These are phyloP conservation scores for Scaptomyza caliginosa DNA, from an alignment of 2,888 invertebrate species.

Conservation along the genomic window DNA sequence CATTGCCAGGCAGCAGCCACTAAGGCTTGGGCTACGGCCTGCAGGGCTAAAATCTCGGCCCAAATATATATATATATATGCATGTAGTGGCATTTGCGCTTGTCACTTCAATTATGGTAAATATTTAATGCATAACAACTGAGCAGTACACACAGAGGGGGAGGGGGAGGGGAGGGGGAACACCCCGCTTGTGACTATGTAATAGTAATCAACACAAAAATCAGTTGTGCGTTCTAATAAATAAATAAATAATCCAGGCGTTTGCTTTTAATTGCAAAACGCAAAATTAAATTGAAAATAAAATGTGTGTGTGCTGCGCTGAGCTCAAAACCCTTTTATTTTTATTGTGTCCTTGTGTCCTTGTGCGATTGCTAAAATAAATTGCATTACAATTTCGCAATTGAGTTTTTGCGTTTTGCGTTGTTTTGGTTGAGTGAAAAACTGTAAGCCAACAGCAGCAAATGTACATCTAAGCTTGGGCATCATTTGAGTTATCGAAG, in stretches of 20 bases:
- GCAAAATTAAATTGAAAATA: slow-evolving; percentile 74
- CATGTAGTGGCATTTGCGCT: slow-evolving; percentile 75
- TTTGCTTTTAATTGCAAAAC: slow-evolving; percentile 73
- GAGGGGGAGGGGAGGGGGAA: slow-evolving; percentile 9
- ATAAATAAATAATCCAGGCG: slow-evolving; percentile 72
- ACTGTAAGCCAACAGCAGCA: slow-evolving; percentile 21
- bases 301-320: slow-evolving; percentile 57
- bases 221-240: slow-evolving; percentile 77
- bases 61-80: slow-evolving; percentile 12
- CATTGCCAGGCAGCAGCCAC: slow-evolving; percentile 45
- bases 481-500: slow-evolving; percentile 78
- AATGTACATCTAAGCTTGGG: slow-evolving; percentile 34
- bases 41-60: slow-evolving; percentile 22
- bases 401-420: slow-evolving; percentile 32
- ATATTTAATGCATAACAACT: slow-evolving; percentile 67
- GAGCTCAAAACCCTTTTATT: neutral
- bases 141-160: slow-evolving; percentile 9
- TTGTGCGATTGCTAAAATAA: slow-evolving; percentile 37
- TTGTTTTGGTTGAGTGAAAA: slow-evolving; percentile 16
- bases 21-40: neutral
- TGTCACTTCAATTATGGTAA: slow-evolving; percentile 79
- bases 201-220: slow-evolving; percentile 76
- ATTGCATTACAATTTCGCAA: slow-evolving; percentile 60
- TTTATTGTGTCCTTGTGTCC: slow-evolving; percentile 20
- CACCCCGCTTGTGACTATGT: slow-evolving; percentile 57